Conservation (phyloP, 1,140 invertebrate genomes). For the Drosophila tsacasi region DNA sequence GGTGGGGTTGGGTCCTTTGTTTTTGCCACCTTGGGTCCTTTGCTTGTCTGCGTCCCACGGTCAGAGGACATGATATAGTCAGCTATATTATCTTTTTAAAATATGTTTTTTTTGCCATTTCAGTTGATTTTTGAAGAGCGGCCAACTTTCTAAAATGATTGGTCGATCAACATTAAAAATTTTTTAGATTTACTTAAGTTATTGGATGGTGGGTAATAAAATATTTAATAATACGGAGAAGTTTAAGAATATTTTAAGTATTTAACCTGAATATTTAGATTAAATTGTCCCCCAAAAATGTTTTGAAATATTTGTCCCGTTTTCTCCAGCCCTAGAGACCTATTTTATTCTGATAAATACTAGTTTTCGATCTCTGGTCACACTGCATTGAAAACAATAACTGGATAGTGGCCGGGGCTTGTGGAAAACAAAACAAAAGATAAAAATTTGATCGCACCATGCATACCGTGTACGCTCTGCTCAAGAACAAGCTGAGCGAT, state of each 20-base stretch:
- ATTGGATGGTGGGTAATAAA: neutral
- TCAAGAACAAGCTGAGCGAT: constrained; percentile 75
- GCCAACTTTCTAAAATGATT: constrained; percentile 13
- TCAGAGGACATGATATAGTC: neutral
- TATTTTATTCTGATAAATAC: neutral
- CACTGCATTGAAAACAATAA: neutral
- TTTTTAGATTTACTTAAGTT: neutral
- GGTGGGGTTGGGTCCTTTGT: too few relatives aligned
- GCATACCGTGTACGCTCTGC: constrained; percentile 69
- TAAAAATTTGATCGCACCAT: constrained; percentile 29
- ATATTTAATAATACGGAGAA: neutral
- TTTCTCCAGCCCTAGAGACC: neutral
- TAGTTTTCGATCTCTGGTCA: neutral
- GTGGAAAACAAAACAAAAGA: constrained; percentile 42
- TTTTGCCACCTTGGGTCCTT: neutral
- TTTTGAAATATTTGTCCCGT: neutral
- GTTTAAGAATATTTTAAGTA: neutral
- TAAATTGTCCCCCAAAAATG: neutral
- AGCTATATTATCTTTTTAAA: neutral
- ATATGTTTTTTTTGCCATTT: neutral
- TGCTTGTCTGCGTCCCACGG: neutral
- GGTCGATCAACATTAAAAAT: neutral
- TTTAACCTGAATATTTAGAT: neutral
- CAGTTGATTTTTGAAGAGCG: constrained; percentile 1
- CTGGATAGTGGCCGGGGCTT: neutral